Evolutionary conservation across 1,140 invertebrate species (phyloP).

Genomic region (Neodiprion pinetum): DNA sequence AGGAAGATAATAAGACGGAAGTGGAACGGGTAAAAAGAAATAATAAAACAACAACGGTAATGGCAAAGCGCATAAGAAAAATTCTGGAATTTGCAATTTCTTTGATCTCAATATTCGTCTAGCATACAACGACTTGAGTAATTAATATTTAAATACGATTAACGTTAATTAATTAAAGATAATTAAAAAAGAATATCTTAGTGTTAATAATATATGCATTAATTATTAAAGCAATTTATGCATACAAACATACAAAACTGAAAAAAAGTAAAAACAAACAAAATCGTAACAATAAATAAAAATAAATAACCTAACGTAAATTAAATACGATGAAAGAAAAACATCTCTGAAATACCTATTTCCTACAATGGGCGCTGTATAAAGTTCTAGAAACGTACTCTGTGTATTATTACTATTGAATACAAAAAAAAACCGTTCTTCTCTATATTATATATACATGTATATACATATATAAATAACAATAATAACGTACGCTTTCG

Average conservation of each 20-base stretch:
- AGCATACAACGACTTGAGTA: conserved; percentile 58
- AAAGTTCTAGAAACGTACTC: conserved; percentile 51
- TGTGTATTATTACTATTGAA: conserved; percentile 46
- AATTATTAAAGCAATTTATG: conserved; percentile 18
- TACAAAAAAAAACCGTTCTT: conserved; percentile 12
- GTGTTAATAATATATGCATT: conserved; percentile 41
- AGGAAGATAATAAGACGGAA: conserved; percentile 10
- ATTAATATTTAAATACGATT: conserved; percentile 45
- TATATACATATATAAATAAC: neutral
- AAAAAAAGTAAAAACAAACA: conserved; percentile 25
- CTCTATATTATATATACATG: neutral
- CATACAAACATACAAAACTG: neutral
- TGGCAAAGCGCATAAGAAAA: conserved; percentile 26
- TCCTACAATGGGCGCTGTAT: conserved; percentile 40
- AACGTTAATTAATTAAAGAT: conserved; percentile 33
- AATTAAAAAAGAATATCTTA: conserved; percentile 34
- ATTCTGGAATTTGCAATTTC: conserved; percentile 55
- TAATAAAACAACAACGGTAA: conserved; percentile 4
- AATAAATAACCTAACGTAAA: conserved; percentile 22
- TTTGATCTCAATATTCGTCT: conserved; percentile 62
- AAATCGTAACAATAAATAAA: conserved; percentile 15
- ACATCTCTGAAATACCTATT: neutral
- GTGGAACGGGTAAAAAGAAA: conserved; percentile 7
- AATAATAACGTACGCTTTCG: neutral
- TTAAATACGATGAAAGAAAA: no score